These are phyloP conservation scores for Melanophora roralis DNA, from an alignment of 2,888 invertebrate species.

Conservation along the genomic window DNA sequence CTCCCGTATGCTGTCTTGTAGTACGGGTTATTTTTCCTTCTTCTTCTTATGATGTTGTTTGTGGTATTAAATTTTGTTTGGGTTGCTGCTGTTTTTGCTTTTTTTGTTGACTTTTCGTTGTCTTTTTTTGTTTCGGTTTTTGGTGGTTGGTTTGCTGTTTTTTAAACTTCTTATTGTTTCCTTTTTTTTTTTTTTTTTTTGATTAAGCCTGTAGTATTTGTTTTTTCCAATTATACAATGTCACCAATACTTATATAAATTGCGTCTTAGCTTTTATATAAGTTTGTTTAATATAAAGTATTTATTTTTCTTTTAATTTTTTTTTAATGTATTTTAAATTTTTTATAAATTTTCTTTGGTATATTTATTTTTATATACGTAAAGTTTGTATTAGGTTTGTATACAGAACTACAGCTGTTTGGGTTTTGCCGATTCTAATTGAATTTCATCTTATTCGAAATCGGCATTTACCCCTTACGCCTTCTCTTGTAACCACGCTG, in stretches of 20 bases:
- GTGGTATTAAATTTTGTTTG: neutral
- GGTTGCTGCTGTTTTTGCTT: conserved; percentile 7
- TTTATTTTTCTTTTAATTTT: neutral
- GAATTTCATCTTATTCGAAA: conserved; percentile 50
- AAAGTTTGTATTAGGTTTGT: conserved; percentile 4
- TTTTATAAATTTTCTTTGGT: neutral
- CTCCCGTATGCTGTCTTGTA: too few species aligned
- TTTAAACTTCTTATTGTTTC: neutral
- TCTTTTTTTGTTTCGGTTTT: neutral
- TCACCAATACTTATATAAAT: conserved; percentile 29
- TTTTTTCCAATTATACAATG: conserved; percentile 43
- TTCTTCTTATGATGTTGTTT: conserved; percentile 10
- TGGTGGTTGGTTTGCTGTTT: conserved; percentile 34
- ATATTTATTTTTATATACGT: neutral
- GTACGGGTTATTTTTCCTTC: conserved; percentile 12
- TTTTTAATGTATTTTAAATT: conserved; percentile 26
- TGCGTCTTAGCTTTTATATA: conserved; percentile 42
- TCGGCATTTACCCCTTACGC: conserved; percentile 71
- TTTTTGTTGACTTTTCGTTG: conserved; percentile 24
- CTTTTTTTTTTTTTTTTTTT: conserved; percentile 12
- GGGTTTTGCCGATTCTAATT: conserved; percentile 69
- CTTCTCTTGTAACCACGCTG: conserved; percentile 74
- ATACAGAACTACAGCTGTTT: conserved; percentile 8
- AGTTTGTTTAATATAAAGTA: conserved; percentile 36
- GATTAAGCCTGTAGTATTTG: conserved; percentile 1